phyloP scores from a whole-genome alignment of 2,888 invertebrate genomes.

The Bembecia ichneumoniformis region DNA sequence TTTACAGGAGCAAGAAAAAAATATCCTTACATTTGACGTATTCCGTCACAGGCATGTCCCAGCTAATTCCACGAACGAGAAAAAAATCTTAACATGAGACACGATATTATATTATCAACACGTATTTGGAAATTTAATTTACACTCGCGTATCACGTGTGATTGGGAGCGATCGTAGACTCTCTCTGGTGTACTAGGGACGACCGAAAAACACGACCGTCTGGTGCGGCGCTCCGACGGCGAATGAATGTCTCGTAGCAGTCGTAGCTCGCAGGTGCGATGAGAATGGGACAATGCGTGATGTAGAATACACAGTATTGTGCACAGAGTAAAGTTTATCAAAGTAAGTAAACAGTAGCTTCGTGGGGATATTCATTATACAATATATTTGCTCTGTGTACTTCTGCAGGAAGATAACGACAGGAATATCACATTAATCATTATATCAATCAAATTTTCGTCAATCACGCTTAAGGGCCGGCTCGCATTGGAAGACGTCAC shows the following conservation, averaged over 20 bases:
- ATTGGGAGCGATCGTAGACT: slow-evolving; percentile 25
- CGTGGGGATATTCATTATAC: too few species aligned
- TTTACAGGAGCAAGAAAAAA: slow-evolving; percentile 24
- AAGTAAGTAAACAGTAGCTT: too few species aligned
- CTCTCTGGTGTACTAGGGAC: slow-evolving; percentile 16
- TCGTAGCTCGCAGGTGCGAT: neutral
- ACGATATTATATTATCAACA: slow-evolving; percentile 42
- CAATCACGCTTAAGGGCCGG: too few species aligned
- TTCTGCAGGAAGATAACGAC: too few species aligned
- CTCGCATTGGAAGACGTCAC: too few species aligned
- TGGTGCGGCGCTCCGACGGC: neutral
- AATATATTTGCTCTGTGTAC: too few species aligned
- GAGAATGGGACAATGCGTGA: neutral
- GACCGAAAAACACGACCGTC: neutral
- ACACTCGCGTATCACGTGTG: slow-evolving; percentile 8
- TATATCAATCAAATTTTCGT: too few species aligned
- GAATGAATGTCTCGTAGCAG: neutral
- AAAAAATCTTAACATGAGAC: slow-evolving; percentile 41
- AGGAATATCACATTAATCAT: too few species aligned
- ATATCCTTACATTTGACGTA: slow-evolving; percentile 44
- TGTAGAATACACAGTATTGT: too few species aligned
- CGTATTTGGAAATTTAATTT: slow-evolving; percentile 21
- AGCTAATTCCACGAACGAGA: slow-evolving; percentile 27
- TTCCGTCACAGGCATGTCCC: slow-evolving; percentile 34
- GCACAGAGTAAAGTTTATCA: too few species aligned